phyloP scores from a whole-genome alignment of 2,888 invertebrate genomes.

The Plusia festucae region DNA sequence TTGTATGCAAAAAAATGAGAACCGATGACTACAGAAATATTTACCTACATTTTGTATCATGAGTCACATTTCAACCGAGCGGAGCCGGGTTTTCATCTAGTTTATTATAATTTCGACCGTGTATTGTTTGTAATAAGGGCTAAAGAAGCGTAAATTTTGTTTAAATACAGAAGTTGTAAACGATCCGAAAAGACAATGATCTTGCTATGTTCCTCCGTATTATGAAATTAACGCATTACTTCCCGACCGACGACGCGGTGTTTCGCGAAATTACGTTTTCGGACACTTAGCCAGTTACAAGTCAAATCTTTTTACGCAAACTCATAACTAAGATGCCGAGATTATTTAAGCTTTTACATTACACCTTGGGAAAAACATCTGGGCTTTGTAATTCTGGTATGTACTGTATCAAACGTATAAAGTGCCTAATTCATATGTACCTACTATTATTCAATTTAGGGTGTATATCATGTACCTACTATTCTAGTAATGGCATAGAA shows the following conservation, averaged over 20 bases:
- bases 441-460: too few relatives aligned
- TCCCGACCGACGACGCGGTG: conserved; percentile 40
- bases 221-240: conserved; percentile 54
- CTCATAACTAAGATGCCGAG: conserved; percentile 4
- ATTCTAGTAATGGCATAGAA: too few relatives aligned
- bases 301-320: conserved; percentile 15
- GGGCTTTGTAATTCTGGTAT: neutral
- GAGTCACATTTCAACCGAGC: too few relatives aligned
- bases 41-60: too few relatives aligned
- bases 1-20: too few relatives aligned
- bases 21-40: too few relatives aligned
- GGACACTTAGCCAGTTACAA: conserved; percentile 18
- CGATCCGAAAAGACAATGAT: conserved; percentile 39
- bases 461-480: too few relatives aligned
- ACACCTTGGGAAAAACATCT: neutral
- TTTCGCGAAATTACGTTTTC: conserved; percentile 46
- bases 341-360: neutral
- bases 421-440: too few relatives aligned
- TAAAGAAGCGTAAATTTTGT: conserved; percentile 35
- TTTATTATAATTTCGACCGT: conserved; percentile 51
- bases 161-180: conserved; percentile 40
- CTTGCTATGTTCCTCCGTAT: conserved; percentile 41
- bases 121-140: conserved; percentile 37
- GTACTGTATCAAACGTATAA: neutral
- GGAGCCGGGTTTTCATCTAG: too few relatives aligned